Evolutionary conservation across 1,140 invertebrate species (phyloP), one percentile per base, ranked within the genome.

Genomic region (Himalopsyche phryganea): DNA sequence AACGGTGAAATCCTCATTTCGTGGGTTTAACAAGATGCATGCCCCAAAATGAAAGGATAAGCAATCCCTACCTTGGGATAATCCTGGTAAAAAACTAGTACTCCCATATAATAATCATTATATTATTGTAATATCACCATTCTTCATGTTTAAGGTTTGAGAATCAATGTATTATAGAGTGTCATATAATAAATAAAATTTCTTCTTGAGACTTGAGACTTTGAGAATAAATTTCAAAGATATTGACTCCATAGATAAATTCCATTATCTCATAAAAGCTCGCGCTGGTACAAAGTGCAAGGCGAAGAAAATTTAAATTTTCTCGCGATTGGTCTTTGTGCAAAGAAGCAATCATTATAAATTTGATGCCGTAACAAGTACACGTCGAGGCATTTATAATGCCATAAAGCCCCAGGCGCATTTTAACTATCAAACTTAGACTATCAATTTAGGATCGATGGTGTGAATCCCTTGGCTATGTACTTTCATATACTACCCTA

Each of bases 351-450:
- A 63, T 63, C 61, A 58, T 63, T 63, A 63, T 63, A 63, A 63
- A 63, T 63, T 59, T 63, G 51, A 63, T 63, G 32, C 32, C 40
- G 55, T 63, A 63, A 63, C 56, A 60, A 53, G 46, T 55, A 41
- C 42, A 51, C 36, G 41, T 47, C 33, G 23, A 57, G 45, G 50
- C 60, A 62, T 62, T 62, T 58, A 62, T 62, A 62, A 62, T 62
- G 40, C 51, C 61, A 51, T 55, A 63, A 58, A 58, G 51, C 51
- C 56, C 52, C 17, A 17, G 52, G 61, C 61, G 56, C 46, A 63
- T 63, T 63, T 63, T 63, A 63, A 63, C 61, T 63, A 59, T 63
- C 61, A 58, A 63, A 63, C 56, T 63, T 63, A 46, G 56, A 59
- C 61, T 59, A 63, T 59, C 56, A 59, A 59, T 59, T 63, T 55